phyloP scores from a whole-genome alignment of 1,140 invertebrate genomes.

The roundworm (Caenorhabditis elegans) region DNA sequence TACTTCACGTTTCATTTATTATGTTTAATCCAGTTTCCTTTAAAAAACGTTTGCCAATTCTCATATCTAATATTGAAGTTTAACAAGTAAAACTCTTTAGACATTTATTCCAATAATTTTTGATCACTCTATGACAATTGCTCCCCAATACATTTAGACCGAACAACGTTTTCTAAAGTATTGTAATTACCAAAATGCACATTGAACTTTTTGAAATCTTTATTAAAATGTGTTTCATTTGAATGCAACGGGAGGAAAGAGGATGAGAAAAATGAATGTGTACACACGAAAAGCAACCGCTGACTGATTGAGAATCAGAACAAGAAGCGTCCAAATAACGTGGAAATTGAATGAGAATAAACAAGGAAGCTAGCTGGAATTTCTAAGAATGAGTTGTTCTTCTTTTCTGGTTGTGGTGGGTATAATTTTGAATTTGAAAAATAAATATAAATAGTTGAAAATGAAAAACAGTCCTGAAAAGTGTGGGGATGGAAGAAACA shows the following conservation, averaged over 20 bases:
- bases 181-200: not conserved
- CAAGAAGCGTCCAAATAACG: not conserved
- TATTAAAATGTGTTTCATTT: not conserved
- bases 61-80: too few relatives aligned
- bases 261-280: not conserved
- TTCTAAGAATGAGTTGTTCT: not conserved
- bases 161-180: too few relatives aligned
- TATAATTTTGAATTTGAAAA: not conserved
- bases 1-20: not conserved
- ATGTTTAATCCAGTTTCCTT: too few relatives aligned
- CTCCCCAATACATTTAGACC: too few relatives aligned
- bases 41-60: too few relatives aligned
- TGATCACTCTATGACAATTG: too few relatives aligned
- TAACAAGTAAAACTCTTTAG: too few relatives aligned
- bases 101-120: too few relatives aligned
- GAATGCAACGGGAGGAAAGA: not conserved
- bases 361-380: constrained; percentile 4
- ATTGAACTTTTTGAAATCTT: not conserved
- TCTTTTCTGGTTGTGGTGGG: too few relatives aligned
- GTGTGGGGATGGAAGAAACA: not conserved
- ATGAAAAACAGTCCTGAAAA: not conserved
- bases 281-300: constrained; percentile 1
- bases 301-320: constrained; percentile 27
- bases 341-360: not conserved
- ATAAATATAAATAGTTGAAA: constrained; percentile 25